Conservation (phyloP, 2,113 vertebrate species). For the Archocentrus centrarchus region DNA sequence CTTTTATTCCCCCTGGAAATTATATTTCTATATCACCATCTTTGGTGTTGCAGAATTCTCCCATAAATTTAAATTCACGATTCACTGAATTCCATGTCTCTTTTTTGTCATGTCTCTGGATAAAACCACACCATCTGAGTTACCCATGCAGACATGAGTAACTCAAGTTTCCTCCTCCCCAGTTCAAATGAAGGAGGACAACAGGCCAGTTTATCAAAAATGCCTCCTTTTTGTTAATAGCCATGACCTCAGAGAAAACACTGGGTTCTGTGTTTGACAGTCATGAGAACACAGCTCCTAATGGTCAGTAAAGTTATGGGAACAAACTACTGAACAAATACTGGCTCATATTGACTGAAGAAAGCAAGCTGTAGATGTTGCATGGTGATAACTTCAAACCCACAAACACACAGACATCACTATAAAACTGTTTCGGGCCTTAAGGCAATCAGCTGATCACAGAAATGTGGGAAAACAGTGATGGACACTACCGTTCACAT, state of each 20-base stretch:
- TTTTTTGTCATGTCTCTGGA: neutral
- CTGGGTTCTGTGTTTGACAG: conserved; percentile 18
- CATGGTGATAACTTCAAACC: neutral
- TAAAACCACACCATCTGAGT: neutral
- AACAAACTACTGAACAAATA: conserved; percentile 13
- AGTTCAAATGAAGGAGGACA: neutral
- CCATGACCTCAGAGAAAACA: conserved; percentile 44
- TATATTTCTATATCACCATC: neutral
- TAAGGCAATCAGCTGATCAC: conserved; percentile 68
- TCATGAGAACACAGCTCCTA: conserved; percentile 30
- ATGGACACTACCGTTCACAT: conserved; percentile 68
- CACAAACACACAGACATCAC: neutral
- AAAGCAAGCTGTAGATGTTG: conserved; percentile 13
- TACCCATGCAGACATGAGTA: neutral
- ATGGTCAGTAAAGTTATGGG: conserved; percentile 27
- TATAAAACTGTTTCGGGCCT: conserved; percentile 11
- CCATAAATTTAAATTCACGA: neutral
- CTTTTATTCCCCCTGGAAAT: neutral
- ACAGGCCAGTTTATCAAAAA: neutral
- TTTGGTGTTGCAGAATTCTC: neutral
- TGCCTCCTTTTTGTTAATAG: neutral
- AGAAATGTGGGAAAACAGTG: conserved; percentile 66
- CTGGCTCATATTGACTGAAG: neutral
- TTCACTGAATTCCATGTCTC: neutral
- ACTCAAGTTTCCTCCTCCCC: neutral